Conservation (phyloP, 1,140 invertebrate genomes). For the Meteorus sp. region DNA sequence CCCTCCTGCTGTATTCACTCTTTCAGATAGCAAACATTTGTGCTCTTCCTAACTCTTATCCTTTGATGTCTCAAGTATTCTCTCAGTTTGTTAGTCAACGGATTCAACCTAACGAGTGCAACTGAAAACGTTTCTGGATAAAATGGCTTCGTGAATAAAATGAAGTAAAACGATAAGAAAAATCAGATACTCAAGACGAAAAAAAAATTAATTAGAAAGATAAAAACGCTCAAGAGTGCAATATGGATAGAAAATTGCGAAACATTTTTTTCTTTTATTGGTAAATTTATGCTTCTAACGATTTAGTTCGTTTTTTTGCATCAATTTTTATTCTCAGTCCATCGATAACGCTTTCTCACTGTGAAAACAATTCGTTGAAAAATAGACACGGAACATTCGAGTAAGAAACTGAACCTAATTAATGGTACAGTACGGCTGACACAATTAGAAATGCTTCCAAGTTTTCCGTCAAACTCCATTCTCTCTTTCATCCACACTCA, state of each 20-base stretch:
- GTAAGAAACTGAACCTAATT: slow-evolving; percentile 22
- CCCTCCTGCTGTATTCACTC: too few species aligned
- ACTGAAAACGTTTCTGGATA: too few species aligned
- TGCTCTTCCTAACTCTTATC: too few species aligned
- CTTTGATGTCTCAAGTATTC: neutral
- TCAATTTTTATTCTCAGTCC: too few species aligned
- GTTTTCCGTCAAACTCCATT: neutral
- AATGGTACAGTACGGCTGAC: slow-evolving; percentile 14
- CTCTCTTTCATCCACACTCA: neutral
- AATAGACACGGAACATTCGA: neutral
- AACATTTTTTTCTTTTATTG: neutral
- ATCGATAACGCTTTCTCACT: neutral
- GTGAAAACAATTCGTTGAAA: too few species aligned
- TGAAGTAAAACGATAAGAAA: too few species aligned
- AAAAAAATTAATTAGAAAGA: neutral
- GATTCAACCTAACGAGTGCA: too few species aligned
- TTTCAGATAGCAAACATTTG: neutral
- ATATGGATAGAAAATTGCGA: neutral
- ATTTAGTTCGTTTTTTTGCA: too few species aligned
- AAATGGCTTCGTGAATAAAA: too few species aligned
- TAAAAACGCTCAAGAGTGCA: neutral
- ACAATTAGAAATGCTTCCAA: slow-evolving; percentile 26
- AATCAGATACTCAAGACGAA: too few species aligned
- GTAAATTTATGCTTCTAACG: neutral
- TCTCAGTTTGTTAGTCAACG: too few species aligned